These are phyloP conservation scores for Caenorhabditis becei DNA, from an alignment of 2,888 invertebrate species.

Conservation along the genomic window DNA sequence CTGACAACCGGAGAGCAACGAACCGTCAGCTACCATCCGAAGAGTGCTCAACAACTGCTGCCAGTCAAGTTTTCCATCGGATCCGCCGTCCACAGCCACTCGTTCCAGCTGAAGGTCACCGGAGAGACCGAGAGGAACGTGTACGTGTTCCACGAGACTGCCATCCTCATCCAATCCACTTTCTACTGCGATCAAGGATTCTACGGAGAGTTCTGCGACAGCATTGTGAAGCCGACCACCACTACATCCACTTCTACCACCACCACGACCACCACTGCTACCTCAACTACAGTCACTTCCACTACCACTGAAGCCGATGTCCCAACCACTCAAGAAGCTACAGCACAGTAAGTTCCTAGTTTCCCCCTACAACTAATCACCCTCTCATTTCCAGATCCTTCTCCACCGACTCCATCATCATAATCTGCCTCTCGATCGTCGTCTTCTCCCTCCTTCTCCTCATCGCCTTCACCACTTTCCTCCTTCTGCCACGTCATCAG, in stretches of 20 bases:
- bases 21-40: not conserved
- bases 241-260: not conserved
- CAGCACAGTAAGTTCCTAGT: not conserved
- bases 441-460: not conserved
- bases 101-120: not conserved
- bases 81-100: not conserved
- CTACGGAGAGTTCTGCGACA: not conserved
- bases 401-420: not conserved
- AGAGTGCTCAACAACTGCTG: not conserved
- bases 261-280: not conserved
- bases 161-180: not conserved
- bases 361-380: not conserved
- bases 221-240: not conserved
- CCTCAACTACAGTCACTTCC: not conserved
- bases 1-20: not conserved
- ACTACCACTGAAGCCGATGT: not conserved
- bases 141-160: not conserved
- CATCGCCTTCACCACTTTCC: not conserved
- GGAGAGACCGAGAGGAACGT: not conserved
- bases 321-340: not conserved
- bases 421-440: not conserved
- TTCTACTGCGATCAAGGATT: not conserved
- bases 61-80: not conserved
- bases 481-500: slow-evolving; percentile 2
- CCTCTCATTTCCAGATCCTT: not conserved